These are phyloP conservation scores for Acrocephalus arundinaceus DNA, from an alignment of 2,113 vertebrate species.

Conservation along the genomic window DNA sequence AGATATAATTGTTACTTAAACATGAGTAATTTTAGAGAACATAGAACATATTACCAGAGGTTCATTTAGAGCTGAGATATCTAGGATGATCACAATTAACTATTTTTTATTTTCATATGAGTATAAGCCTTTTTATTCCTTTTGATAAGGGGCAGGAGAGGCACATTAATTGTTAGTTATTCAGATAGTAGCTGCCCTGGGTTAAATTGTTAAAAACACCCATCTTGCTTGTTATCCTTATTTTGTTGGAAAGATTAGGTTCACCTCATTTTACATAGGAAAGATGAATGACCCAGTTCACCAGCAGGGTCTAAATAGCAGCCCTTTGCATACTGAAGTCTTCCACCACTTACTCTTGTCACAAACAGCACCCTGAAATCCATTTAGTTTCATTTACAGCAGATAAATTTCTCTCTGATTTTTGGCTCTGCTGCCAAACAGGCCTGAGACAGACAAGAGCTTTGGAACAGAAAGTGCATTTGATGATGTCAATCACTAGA, in stretches of 20 bases:
- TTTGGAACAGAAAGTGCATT: constrained; percentile 28
- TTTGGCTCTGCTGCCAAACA: constrained; percentile 53
- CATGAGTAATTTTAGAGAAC: neutral
- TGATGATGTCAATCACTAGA: constrained; percentile 48
- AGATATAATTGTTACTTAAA: neutral
- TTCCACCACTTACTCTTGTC: constrained; percentile 55
- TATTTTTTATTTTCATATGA: neutral
- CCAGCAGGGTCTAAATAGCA: constrained; percentile 39
- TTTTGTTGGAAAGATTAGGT: constrained; percentile 35
- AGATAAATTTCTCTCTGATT: constrained; percentile 67
- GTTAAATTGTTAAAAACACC: constrained; percentile 48
- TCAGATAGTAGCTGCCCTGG: constrained; percentile 21
- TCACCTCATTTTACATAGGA: constrained; percentile 35
- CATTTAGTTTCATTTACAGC: constrained; percentile 70
- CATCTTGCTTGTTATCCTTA: constrained; percentile 18
- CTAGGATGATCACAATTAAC: neutral
- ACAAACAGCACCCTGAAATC: constrained; percentile 48
- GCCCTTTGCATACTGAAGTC: constrained; percentile 51
- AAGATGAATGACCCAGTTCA: constrained; percentile 47
- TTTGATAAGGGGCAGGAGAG: neutral
- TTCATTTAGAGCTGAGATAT: neutral
- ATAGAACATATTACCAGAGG: neutral
- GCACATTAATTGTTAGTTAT: constrained; percentile 20
- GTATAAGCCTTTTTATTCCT: neutral
- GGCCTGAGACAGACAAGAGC: constrained; percentile 23